These are phyloP conservation scores for Pogonophryne albipinna DNA, from an alignment of 2,797 vertebrate species.

Conservation along the genomic window DNA sequence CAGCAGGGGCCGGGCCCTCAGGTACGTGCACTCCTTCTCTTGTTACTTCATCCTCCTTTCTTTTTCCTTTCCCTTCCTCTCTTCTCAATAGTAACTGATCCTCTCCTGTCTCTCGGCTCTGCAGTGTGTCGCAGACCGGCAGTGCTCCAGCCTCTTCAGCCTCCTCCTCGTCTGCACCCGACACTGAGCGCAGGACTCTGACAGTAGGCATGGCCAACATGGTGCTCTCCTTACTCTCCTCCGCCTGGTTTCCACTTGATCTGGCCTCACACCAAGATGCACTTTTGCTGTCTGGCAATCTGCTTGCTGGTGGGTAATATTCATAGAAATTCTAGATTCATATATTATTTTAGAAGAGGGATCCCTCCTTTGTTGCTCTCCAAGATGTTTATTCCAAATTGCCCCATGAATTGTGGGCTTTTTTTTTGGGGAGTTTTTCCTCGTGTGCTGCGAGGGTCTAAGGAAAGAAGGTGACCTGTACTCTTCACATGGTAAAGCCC, in stretches of 20 bases:
- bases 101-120: conserved; percentile 24
- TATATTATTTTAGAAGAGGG: too few species aligned
- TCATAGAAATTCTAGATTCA: background rate
- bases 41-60: background rate
- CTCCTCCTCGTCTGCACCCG: conserved; percentile 62
- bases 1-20: conserved; percentile 74
- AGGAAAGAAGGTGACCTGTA: too few species aligned
- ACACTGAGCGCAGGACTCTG: conserved; percentile 87
- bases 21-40: conserved; percentile 39
- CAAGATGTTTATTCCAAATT: too few species aligned
- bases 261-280: conserved; percentile 97
- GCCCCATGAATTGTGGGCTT: too few species aligned
- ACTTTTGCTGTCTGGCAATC: conserved; percentile 92
- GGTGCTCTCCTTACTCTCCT: conserved; percentile 94
- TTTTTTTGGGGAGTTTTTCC: too few species aligned
- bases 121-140: conserved; percentile 87
- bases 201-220: conserved; percentile 91
- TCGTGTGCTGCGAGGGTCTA: too few species aligned
- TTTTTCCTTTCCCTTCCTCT: background rate
- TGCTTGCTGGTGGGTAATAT: conserved; percentile 89
- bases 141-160: conserved; percentile 61
- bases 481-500: too few species aligned
- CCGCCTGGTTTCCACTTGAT: conserved; percentile 96
- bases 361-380: too few species aligned
- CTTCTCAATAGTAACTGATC: background rate